phyloP scores from a whole-genome alignment of 1,140 invertebrate species.

The Oryzaephilus surinamensis region DNA sequence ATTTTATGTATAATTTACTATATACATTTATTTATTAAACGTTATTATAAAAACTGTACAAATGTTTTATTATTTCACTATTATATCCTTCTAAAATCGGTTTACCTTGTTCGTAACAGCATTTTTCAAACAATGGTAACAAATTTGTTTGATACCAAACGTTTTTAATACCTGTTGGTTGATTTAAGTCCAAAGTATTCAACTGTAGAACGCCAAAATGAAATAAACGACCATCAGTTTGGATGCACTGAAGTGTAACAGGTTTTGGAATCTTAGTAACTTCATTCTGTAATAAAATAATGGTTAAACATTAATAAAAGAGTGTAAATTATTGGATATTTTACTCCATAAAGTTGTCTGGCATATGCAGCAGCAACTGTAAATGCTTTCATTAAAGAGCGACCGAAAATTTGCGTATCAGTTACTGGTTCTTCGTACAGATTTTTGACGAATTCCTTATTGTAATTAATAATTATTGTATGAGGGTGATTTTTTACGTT shows the following conservation, averaged over 20 bases:
- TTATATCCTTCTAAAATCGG: slow-evolving; percentile 65
- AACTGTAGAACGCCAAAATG: slow-evolving; percentile 76
- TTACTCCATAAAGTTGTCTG: slow-evolving; percentile 56
- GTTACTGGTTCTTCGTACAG: slow-evolving; percentile 54
- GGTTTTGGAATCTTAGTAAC: slow-evolving; percentile 60
- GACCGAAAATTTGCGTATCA: slow-evolving; percentile 50
- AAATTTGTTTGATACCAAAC: slow-evolving; percentile 61
- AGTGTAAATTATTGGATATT: slow-evolving; percentile 7
- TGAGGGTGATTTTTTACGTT: slow-evolving; percentile 50
- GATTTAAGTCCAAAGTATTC: slow-evolving; percentile 66
- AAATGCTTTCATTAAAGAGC: slow-evolving; percentile 62
- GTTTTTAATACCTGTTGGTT: slow-evolving; percentile 56
- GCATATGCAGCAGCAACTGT: slow-evolving; percentile 58
- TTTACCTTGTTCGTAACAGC: slow-evolving; percentile 48
- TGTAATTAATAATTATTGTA: slow-evolving; percentile 60
- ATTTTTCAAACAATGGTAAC: slow-evolving; percentile 56
- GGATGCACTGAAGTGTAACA: slow-evolving; percentile 68
- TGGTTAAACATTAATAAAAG: slow-evolving; percentile 1
- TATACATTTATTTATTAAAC: slow-evolving; percentile 8
- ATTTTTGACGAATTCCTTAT: slow-evolving; percentile 52
- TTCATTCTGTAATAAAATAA: slow-evolving; percentile 42
- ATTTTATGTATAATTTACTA: background rate
- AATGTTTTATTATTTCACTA: slow-evolving; percentile 60
- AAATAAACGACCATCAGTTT: slow-evolving; percentile 61
- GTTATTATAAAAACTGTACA: slow-evolving; percentile 68